phyloP scores from a whole-genome alignment of 1,140 invertebrate genomes.

The Pachypsylla venusta region DNA sequence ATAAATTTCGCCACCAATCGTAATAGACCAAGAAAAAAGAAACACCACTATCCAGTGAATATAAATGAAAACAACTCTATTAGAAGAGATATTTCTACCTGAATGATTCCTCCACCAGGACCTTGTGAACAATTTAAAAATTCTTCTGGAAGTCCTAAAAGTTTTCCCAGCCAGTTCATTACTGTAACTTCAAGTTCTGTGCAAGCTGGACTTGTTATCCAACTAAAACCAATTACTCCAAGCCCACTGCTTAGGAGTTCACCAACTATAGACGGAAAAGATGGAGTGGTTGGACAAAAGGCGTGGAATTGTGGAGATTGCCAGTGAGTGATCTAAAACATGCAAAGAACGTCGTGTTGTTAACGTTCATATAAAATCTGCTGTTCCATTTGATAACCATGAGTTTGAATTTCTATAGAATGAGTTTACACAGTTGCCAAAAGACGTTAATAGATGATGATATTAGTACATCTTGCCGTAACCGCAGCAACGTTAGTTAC shows the following conservation, averaged over 20 bases:
- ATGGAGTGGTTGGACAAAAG: slow-evolving; percentile 72
- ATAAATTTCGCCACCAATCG: no score
- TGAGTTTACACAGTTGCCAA: no score
- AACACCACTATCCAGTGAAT: no score
- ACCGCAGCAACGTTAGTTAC: no score
- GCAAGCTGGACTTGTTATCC: slow-evolving; percentile 86
- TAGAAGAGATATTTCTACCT: slow-evolving; percentile 37
- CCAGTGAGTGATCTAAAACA: slow-evolving; percentile 79
- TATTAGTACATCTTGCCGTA: no score
- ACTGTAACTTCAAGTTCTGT: slow-evolving; percentile 89
- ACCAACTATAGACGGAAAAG: slow-evolving; percentile 74
- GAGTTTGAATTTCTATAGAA: no score
- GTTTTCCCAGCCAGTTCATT: slow-evolving; percentile 88
- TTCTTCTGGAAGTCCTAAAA: slow-evolving; percentile 65
- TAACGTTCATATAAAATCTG: no score
- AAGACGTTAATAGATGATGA: no score
- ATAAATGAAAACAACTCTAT: no score
- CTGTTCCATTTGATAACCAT: no score
- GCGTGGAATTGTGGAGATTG: slow-evolving; percentile 87
- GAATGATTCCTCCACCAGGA: slow-evolving; percentile 77
- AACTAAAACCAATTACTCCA: slow-evolving; percentile 76
- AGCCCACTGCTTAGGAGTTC: slow-evolving; percentile 73
- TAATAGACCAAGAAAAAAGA: no score
- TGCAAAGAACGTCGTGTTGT: no score
- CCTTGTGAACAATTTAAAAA: slow-evolving; percentile 62